Conservation (phyloP, 2,888 invertebrate species). For the Clitarchus hookeri region DNA sequence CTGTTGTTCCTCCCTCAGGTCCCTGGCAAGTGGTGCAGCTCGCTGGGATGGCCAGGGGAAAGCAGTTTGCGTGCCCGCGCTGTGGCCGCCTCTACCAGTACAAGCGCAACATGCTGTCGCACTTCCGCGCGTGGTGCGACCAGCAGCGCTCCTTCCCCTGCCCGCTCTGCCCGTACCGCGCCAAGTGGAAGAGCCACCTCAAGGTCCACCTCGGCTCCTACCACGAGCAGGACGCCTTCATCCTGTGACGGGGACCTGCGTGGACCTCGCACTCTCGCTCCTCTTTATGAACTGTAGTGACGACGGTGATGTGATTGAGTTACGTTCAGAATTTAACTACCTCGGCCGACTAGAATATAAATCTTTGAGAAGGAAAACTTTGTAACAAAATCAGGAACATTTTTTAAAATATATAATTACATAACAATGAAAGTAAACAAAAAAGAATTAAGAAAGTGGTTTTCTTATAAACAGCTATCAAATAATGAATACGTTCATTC, state of each 20-base stretch:
- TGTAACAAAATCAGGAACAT: too few species aligned
- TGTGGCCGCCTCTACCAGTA: conserved; percentile 42
- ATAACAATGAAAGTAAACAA: too few species aligned
- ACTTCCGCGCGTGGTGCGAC: conserved; percentile 47
- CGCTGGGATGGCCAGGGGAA: neutral
- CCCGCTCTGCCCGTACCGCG: conserved; percentile 51
- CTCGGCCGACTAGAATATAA: too few species aligned
- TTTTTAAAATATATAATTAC: too few species aligned
- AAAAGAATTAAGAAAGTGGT: too few species aligned
- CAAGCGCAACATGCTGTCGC: conserved; percentile 42
- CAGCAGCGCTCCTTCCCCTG: conserved; percentile 50
- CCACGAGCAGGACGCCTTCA: conserved; percentile 6
- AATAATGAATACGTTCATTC: too few species aligned
- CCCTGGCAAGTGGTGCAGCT: neutral
- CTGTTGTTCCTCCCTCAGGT: neutral
- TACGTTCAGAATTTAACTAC: too few species aligned
- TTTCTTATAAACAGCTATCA: too few species aligned
- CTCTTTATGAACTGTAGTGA: too few species aligned
- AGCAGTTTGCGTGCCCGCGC: conserved; percentile 19
- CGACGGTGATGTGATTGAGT: too few species aligned
- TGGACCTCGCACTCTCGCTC: too few species aligned
- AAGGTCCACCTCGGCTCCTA: conserved; percentile 43
- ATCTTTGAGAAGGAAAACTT: too few species aligned
- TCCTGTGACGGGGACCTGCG: neutral
- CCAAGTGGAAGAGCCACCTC: conserved; percentile 48